phyloP scores from a whole-genome alignment of 2,888 invertebrate genomes.

The Blomia tropicalis region DNA sequence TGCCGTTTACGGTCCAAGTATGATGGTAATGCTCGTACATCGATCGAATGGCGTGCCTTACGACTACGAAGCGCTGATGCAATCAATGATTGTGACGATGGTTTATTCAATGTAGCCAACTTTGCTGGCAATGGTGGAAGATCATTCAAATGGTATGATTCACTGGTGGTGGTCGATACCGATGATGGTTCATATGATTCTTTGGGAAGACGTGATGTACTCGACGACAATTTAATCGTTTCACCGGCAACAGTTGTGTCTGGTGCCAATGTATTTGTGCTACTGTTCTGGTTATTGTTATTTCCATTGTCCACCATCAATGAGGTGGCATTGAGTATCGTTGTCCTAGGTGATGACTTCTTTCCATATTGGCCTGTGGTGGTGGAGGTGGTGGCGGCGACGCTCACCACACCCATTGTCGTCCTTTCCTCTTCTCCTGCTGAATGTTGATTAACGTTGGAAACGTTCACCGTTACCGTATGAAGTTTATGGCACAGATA shows the following conservation, averaged over 20 bases:
- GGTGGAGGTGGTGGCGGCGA: not conserved
- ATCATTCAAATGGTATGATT: slow-evolving; percentile 9
- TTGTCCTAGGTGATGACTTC: not conserved
- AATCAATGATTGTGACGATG: slow-evolving; percentile 18
- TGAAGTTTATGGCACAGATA: slow-evolving; percentile 13
- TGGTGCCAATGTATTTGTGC: not conserved
- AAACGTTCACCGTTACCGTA: not conserved
- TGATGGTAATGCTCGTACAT: slow-evolving; percentile 23
- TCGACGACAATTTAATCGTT: not conserved
- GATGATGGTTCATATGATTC: slow-evolving; percentile 12
- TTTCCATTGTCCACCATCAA: no score
- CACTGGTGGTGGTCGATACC: slow-evolving; percentile 12
- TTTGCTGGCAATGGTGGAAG: slow-evolving; percentile 20
- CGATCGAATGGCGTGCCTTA: slow-evolving; percentile 23
- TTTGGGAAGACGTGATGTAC: not conserved
- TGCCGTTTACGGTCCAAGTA: slow-evolving; percentile 25
- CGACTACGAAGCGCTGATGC: slow-evolving; percentile 15
- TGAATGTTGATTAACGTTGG: no score
- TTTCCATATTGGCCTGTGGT: not conserved
- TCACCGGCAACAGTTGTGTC: slow-evolving; percentile 13
- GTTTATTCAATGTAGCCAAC: slow-evolving; percentile 19
- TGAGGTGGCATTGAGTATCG: not conserved
- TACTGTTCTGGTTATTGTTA: no score
- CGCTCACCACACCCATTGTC: not conserved
- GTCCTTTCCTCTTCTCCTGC: no score